Evolutionary conservation across 2,888 invertebrate genomes (phyloP).

Genomic region (Teleiodes luculella): DNA sequence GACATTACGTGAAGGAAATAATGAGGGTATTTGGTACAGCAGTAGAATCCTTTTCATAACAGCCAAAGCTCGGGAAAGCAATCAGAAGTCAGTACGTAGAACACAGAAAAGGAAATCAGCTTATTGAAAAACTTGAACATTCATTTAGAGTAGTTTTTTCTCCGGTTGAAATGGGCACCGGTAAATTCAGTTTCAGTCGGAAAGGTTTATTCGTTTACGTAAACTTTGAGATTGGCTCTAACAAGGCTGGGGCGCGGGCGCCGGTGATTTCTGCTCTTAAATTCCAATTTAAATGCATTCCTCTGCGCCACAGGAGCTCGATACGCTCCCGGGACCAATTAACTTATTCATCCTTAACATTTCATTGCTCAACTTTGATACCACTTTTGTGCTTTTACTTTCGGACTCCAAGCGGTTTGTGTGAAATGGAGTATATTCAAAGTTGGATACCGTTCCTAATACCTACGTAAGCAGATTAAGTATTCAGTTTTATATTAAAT

Average conservation of each 20-base stretch:
- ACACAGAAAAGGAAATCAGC: neutral
- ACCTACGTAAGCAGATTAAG: too few relatives aligned
- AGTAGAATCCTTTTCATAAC: too few relatives aligned
- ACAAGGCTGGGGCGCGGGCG: conserved; percentile 70
- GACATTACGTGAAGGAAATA: neutral
- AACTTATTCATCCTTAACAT: conserved; percentile 79
- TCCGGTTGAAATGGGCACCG: conserved; percentile 56
- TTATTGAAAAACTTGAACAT: conserved; percentile 2
- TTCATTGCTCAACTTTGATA: conserved; percentile 72
- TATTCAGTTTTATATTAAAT: neutral
- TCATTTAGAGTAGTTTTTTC: conserved; percentile 8
- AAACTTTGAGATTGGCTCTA: conserved; percentile 77
- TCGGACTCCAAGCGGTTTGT: conserved; percentile 40
- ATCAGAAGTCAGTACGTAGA: neutral
- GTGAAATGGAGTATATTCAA: conserved; percentile 17
- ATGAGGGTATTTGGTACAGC: too few relatives aligned
- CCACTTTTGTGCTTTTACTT: conserved; percentile 47
- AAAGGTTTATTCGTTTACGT: conserved; percentile 76
- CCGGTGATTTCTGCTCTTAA: conserved; percentile 78
- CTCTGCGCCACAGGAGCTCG: conserved; percentile 75
- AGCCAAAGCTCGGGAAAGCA: neutral
- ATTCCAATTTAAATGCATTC: conserved; percentile 80
- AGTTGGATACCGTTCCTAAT: neutral
- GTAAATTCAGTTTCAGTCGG: conserved; percentile 63
- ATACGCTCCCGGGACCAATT: conserved; percentile 76